Percentiles rank a stretch among this genome's conserved stretches.
phyloP scores from a whole-genome alignment of 2,888 invertebrate genomes.

The Hemistola chrysoprasaria region DNA sequence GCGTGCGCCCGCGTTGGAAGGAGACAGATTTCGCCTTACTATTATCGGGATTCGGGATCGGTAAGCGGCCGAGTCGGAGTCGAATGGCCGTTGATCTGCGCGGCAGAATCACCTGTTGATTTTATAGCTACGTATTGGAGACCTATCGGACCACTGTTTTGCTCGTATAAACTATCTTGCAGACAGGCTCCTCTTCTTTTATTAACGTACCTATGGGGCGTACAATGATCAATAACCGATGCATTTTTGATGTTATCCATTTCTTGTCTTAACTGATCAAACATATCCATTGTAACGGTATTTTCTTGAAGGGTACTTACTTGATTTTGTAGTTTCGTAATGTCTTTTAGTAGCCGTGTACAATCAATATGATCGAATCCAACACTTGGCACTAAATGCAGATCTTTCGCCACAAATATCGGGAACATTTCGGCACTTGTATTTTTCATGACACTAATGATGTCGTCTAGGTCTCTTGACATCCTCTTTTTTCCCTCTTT shows the following conservation, averaged over 20 bases:
- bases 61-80: no score
- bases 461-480: no score
- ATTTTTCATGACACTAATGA: conserved; percentile 5
- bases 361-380: conserved; percentile 14
- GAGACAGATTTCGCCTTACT: no score
- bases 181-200: conserved; percentile 6
- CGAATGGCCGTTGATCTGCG: no score
- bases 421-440: conserved; percentile 13
- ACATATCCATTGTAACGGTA: conserved; percentile 7
- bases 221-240: conserved; percentile 3
- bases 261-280: conserved; percentile 4
- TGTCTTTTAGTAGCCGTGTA: conserved; percentile 11
- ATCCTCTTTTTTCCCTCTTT: no score
- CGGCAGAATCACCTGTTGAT: no score
- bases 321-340: conserved; percentile 8
- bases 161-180: conserved; percentile 5
- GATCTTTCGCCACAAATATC: conserved; percentile 15
- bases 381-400: conserved; percentile 13
- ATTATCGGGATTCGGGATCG: no score
- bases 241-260: conserved; percentile 4
- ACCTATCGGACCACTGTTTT: conserved; percentile 4
- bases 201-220: conserved; percentile 3
- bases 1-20: no score
- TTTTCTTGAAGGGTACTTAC: conserved; percentile 8
- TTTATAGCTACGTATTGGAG: no score